phyloP scores from a whole-genome alignment of 2,113 vertebrate species.

The Mugil cephalus region DNA sequence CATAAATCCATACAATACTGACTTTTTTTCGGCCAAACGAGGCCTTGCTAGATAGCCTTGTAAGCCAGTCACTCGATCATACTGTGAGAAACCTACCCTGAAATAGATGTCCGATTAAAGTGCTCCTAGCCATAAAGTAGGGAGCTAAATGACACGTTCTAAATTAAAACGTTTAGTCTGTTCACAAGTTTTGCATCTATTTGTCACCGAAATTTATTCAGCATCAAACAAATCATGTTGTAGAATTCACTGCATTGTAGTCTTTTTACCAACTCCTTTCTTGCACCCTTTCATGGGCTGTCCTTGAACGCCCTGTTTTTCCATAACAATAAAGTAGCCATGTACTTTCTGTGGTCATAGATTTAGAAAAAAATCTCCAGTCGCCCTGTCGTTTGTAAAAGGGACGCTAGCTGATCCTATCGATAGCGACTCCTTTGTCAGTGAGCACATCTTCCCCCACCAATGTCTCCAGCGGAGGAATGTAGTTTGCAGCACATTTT shows the following conservation, averaged over 20 bases:
- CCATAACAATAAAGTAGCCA: not conserved
- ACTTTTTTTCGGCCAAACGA: constrained; percentile 17
- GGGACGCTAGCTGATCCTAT: not conserved
- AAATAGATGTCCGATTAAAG: not conserved
- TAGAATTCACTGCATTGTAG: no score
- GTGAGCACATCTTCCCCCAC: constrained; percentile 1
- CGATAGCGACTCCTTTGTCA: constrained; percentile 12
- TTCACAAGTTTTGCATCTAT: not conserved
- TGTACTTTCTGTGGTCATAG: not conserved
- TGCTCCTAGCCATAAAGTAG: not conserved
- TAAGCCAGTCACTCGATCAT: constrained; percentile 18
- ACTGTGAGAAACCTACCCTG: not conserved
- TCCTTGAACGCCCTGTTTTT: not conserved
- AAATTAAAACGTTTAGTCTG: no score
- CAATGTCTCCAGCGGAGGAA: constrained; percentile 1
- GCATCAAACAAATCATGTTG: not conserved
- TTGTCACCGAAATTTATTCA: not conserved
- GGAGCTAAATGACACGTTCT: not conserved
- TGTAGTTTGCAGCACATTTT: constrained; percentile 26
- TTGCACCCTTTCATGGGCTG: not conserved
- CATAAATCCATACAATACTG: constrained; percentile 32
- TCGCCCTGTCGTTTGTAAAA: not conserved
- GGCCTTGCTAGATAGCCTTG: constrained; percentile 10
- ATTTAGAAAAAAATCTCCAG: not conserved
- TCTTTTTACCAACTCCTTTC: no score